These are phyloP conservation scores for Pseudococcus viburni DNA, from an alignment of 2,888 invertebrate species.

Conservation along the genomic window DNA sequence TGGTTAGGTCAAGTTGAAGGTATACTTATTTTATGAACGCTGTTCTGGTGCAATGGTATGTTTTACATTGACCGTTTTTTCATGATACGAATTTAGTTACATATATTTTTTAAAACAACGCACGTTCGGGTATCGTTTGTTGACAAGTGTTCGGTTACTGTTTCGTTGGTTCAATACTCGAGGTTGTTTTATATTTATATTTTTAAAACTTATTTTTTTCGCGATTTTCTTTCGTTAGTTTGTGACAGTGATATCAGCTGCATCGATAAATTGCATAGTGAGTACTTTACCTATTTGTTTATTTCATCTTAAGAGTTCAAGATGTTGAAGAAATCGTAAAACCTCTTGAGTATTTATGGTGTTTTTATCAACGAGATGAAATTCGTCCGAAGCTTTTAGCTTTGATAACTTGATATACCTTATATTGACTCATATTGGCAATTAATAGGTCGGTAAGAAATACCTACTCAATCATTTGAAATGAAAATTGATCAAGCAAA, in stretches of 20 bases:
- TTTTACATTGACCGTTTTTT: slow-evolving; percentile 49
- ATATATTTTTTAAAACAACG: slow-evolving; percentile 12
- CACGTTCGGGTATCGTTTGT: background rate
- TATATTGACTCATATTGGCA: too few relatives aligned
- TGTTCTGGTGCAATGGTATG: slow-evolving; percentile 44
- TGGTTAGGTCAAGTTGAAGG: slow-evolving; percentile 66
- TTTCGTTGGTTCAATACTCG: background rate
- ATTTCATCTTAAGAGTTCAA: background rate
- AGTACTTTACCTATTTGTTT: background rate
- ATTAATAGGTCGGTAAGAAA: too few relatives aligned
- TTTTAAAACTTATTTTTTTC: slow-evolving; percentile 13
- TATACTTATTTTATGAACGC: slow-evolving; percentile 32
- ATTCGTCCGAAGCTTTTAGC: too few relatives aligned
- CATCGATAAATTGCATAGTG: background rate
- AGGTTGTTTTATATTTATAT: background rate
- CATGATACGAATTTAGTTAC: slow-evolving; percentile 23
- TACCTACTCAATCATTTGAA: too few relatives aligned
- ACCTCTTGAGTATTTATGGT: too few relatives aligned
- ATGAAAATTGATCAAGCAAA: too few relatives aligned
- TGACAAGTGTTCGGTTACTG: slow-evolving; percentile 25
- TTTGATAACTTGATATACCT: too few relatives aligned
- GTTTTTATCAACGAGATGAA: too few relatives aligned
- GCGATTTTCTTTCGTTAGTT: slow-evolving; percentile 46
- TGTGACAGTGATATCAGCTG: slow-evolving; percentile 9
- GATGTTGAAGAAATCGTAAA: too few relatives aligned